A percentile compares a stretch with the other conserved stretches of the same genome.
Conservation (phyloP, 1,140 invertebrate species). For the Magallana gigas region DNA sequence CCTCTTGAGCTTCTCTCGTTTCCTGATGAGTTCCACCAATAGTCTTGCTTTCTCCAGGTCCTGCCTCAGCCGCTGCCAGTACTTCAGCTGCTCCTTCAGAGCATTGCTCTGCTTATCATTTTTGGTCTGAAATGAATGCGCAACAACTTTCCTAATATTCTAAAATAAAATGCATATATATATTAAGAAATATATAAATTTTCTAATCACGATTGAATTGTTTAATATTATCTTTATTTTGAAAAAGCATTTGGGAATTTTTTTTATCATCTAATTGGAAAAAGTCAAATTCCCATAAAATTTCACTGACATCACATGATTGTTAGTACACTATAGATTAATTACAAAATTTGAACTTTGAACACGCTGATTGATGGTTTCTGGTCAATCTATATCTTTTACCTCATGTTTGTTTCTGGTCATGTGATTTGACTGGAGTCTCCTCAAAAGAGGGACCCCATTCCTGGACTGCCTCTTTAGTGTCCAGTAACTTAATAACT, state of each 20-base stretch:
- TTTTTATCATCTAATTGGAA: no score
- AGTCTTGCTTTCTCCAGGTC: slow-evolving; percentile 95
- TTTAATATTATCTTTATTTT: background rate
- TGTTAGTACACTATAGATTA: no score
- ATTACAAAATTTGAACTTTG: no score
- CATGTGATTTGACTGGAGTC: slow-evolving; percentile 81
- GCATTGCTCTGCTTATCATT: slow-evolving; percentile 77
- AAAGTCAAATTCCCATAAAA: no score
- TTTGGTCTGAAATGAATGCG: slow-evolving; percentile 65
- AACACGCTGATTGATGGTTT: no score
- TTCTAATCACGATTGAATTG: background rate
- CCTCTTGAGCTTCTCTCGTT: slow-evolving; percentile 95
- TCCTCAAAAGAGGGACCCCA: slow-evolving; percentile 94
- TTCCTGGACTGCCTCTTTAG: slow-evolving; percentile 96
- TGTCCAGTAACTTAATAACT: slow-evolving; percentile 90
- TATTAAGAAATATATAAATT: background rate
- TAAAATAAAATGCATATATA: background rate
- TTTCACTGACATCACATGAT: background rate
- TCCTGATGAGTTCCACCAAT: slow-evolving; percentile 95
- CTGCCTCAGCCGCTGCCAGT: slow-evolving; percentile 96
- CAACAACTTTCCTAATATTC: background rate
- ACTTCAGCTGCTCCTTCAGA: slow-evolving; percentile 92
- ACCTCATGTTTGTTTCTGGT: slow-evolving; percentile 75
- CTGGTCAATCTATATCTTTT: slow-evolving; percentile 27
- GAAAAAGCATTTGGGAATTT: no score